These are phyloP conservation scores for Epinotia bilunana DNA, from an alignment of 2,888 invertebrate species.

Conservation along the genomic window DNA sequence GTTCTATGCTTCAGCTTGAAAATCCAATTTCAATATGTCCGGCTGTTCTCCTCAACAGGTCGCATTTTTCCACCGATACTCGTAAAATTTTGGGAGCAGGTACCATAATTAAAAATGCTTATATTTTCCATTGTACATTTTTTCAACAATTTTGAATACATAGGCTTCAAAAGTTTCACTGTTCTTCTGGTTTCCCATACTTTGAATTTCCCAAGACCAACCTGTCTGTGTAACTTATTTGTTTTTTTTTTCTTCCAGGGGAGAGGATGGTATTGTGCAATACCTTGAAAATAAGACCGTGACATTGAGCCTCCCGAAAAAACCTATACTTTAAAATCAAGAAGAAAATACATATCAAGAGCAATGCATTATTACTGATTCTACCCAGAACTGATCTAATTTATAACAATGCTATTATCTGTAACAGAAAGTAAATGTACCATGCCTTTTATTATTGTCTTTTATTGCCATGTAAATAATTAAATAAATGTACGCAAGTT, in stretches of 20 bases:
- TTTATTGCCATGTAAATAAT: neutral
- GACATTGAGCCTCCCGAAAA: conserved; percentile 86
- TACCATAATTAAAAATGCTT: no score
- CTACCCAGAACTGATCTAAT: neutral
- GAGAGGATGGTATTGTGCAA: conserved; percentile 90
- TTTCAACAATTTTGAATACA: no score
- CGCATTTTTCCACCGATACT: no score
- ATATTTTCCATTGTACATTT: no score
- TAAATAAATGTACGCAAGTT: neutral
- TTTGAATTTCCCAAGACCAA: neutral
- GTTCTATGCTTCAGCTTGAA: no score
- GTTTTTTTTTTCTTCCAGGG: conserved; percentile 79
- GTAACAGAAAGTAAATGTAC: neutral
- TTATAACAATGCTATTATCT: neutral
- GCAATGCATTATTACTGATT: neutral
- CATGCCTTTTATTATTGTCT: no score
- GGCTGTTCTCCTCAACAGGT: no score
- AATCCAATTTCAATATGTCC: no score
- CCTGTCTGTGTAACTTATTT: neutral
- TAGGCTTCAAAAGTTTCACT: neutral
- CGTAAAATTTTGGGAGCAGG: no score
- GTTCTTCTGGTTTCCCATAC: neutral
- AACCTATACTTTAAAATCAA: conserved; percentile 62
- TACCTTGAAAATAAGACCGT: conserved; percentile 93
- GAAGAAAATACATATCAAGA: neutral